Percentiles rank a stretch among this genome's conserved stretches.
Evolutionary conservation across 2,888 invertebrate genomes (phyloP).

Genomic region (Cephus runcator): DNA sequence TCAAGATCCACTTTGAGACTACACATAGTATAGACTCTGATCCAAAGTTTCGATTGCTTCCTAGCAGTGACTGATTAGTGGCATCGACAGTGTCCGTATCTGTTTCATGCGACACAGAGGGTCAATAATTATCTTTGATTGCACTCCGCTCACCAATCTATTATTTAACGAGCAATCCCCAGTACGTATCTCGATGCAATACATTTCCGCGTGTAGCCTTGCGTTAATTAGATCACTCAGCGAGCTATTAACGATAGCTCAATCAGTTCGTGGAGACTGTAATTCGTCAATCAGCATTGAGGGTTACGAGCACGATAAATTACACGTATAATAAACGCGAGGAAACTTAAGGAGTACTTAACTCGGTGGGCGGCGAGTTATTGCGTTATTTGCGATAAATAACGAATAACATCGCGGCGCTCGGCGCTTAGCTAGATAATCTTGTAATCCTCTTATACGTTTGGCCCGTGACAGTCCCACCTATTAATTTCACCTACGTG

Average conservation of each 20-base stretch:
- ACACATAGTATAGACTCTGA: neutral
- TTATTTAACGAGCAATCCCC: neutral
- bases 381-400: conserved; percentile 20
- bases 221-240: neutral
- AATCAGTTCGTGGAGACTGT: neutral
- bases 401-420: conserved; percentile 13
- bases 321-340: neutral
- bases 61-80: neutral
- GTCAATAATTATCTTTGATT: neutral
- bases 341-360: neutral
- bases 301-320: neutral
- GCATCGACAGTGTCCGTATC: neutral
- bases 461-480: neutral
- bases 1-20: neutral
- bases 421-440: conserved; percentile 15
- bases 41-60: neutral
- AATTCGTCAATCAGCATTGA: neutral
- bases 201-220: neutral
- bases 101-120: neutral
- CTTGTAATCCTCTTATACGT: conserved; percentile 16
- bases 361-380: conserved; percentile 28
- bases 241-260: neutral
- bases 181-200: neutral
- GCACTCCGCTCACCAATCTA: neutral
- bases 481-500: neutral